Base-by-base conservation (phyloP, 2,113 vertebrate species). In the Ophthalmotilapia sp. region DNA sequence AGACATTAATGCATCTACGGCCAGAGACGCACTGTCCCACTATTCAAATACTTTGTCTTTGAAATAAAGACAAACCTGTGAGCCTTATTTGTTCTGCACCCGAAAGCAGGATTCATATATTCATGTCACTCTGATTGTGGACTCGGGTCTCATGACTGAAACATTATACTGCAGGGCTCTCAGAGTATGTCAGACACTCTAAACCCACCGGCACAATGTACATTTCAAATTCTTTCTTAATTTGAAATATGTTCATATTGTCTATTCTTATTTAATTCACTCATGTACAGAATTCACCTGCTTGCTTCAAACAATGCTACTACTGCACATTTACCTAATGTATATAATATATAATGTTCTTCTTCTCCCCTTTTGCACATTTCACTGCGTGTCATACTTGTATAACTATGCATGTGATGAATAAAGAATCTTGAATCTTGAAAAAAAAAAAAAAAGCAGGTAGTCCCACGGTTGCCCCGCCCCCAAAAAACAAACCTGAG, bases 1-100 rank as follows among this genome's bases (percentile, higher is more conserved):
- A 84, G 56, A 91, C 91, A 88, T 89, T 90, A 84, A 90, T 89
- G 70, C 79, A 45, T 82, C 79, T 54, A 19, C 2, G 12, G 45
- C 89, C 47, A 38, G 7, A 81, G 29, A 82, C 60, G 47, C 31
- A 21, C 31, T 49, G 49, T 84, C 36, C 45, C 19, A 79, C 80
- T 58, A 17, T 58, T 88, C 14, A 60, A 89, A 91, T 21, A 17
- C 54, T 55, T 11, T 77, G 19, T 53, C 31, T 87, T 82, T 82
- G 33, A 89, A 89, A 88, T 60, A 90, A 53, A 80, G 38, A 83
- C 55, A 9, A 85, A 88, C 53, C 79, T 49, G 45, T 49, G 29
- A 80, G 82, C 49, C 85, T 90, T 33, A 68, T 89, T 89, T 79
- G 26, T 79, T 47, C 70, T 56, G 29, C 5, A 65, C 31, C 49